These are phyloP conservation scores for Phyllotreta striolata DNA, from an alignment of 2,888 invertebrate species.

Conservation along the genomic window DNA sequence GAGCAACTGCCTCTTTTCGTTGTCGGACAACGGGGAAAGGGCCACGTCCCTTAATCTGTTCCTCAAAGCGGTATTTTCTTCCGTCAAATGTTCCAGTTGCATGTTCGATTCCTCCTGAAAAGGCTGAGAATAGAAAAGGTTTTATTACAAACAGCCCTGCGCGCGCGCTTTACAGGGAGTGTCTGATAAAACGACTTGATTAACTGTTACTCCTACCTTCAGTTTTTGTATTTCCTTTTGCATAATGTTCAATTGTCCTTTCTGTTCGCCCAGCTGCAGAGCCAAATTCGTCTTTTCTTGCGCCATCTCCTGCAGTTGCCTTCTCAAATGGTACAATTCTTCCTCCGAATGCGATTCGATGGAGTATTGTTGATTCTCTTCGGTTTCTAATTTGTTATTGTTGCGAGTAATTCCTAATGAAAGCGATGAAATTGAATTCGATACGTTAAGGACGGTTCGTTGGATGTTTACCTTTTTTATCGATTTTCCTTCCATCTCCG, in stretches of 20 bases:
- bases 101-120: slow-evolving; percentile 69
- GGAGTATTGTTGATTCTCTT: slow-evolving; percentile 45
- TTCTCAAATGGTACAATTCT: slow-evolving; percentile 71
- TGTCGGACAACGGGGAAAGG: slow-evolving; percentile 83
- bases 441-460: neutral
- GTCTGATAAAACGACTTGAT: too few species aligned
- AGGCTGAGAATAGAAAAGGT: slow-evolving; percentile 4
- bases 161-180: too few species aligned
- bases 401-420: slow-evolving; percentile 50
- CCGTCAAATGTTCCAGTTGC: slow-evolving; percentile 73
- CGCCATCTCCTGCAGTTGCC: slow-evolving; percentile 69
- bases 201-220: too few species aligned
- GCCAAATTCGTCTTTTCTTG: slow-evolving; percentile 73
- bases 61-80: slow-evolving; percentile 79
- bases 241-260: slow-evolving; percentile 72
- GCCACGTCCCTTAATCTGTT: slow-evolving; percentile 80
- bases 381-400: slow-evolving; percentile 55
- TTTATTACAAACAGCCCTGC: neutral
- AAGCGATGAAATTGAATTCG: neutral
- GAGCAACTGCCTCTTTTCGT: slow-evolving; percentile 82
- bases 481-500: slow-evolving; percentile 51
- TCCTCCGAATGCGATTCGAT: slow-evolving; percentile 61
- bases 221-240: slow-evolving; percentile 74
- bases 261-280: slow-evolving; percentile 71
- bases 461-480: slow-evolving; percentile 51